Conservation (phyloP, 2,113 vertebrate species). For the Protobothrops mucrosquamatus region DNA sequence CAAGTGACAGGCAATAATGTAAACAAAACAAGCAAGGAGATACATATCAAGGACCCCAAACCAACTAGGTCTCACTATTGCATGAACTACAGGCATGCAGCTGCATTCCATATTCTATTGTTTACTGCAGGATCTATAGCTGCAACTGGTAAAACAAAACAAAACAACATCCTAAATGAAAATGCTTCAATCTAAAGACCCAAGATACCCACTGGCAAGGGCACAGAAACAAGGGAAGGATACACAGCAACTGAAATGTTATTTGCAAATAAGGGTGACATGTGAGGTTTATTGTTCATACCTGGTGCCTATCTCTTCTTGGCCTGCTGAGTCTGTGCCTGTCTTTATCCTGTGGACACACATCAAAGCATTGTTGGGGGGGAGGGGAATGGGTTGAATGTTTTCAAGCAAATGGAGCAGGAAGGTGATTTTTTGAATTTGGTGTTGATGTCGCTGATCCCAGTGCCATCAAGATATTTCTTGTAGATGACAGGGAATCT, state of each 20-base stretch:
- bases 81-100: neutral
- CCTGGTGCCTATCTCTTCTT: conserved; percentile 62
- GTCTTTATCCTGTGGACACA: conserved; percentile 56
- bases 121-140: neutral
- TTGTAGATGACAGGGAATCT: conserved; percentile 67
- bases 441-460: conserved; percentile 59
- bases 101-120: neutral
- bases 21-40: neutral
- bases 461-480: conserved; percentile 66
- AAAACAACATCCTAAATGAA: neutral
- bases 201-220: neutral
- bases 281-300: conserved; percentile 40
- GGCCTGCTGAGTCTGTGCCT: conserved; percentile 52
- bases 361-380: conserved; percentile 57
- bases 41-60: neutral
- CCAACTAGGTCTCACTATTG: neutral
- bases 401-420: conserved; percentile 60
- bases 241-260: neutral
- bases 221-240: neutral
- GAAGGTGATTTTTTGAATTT: conserved; percentile 62
- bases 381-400: conserved; percentile 35
- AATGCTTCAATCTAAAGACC: neutral
- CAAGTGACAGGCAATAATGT: neutral
- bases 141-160: neutral
- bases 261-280: conserved; percentile 24